Conservation (phyloP, 1,140 invertebrate species). For the Whitmania pigra region DNA sequence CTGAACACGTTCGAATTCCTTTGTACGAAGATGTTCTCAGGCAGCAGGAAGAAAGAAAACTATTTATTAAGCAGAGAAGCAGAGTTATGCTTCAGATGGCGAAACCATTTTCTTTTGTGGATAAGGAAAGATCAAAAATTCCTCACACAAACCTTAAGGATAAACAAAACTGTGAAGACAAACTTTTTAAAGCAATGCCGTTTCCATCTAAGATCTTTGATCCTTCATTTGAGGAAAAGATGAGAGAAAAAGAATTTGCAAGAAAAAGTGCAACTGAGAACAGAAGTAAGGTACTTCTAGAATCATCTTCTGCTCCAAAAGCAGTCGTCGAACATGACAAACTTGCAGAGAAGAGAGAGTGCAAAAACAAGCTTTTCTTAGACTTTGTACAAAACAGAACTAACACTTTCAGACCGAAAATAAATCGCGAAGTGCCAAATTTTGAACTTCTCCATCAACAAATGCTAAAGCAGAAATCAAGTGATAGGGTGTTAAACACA, state of each 20-base stretch:
- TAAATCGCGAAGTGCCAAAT: background rate
- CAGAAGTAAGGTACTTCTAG: background rate
- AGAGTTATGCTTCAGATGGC: background rate
- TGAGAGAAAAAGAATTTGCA: slow-evolving; percentile 3
- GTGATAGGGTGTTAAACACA: background rate
- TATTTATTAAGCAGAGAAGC: background rate
- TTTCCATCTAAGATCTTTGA: slow-evolving; percentile 9
- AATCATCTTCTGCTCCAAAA: background rate
- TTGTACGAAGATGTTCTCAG: background rate
- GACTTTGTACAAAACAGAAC: background rate
- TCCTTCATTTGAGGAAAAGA: background rate
- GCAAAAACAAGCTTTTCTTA: background rate
- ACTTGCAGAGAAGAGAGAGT: background rate
- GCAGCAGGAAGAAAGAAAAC: slow-evolving; percentile 7
- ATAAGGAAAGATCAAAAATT: background rate
- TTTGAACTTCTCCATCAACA: background rate
- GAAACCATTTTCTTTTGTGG: slow-evolving; percentile 9
- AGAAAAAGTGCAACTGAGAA: background rate
- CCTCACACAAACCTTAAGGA: background rate
- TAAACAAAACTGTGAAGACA: background rate
- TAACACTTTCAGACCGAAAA: background rate
- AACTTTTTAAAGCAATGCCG: slow-evolving; percentile 1
- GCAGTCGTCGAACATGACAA: background rate
- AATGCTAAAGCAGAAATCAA: background rate
- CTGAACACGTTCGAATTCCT: background rate